Conservation (phyloP, 2,888 invertebrate genomes). For the Drosophila subsilvestris region DNA sequence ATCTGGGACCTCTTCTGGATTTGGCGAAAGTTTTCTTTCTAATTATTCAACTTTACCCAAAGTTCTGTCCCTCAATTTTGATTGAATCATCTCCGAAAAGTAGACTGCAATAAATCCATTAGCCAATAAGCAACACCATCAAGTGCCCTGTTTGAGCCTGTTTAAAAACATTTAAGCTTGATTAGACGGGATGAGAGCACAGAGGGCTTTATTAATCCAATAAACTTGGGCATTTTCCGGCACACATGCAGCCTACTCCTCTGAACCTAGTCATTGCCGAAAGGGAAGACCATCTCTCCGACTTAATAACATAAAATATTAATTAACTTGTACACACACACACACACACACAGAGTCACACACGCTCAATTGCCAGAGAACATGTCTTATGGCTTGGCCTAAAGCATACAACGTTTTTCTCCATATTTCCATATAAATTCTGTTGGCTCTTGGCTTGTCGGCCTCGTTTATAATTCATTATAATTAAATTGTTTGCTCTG, state of each 20-base stretch:
- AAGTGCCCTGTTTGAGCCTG: constrained; percentile 56
- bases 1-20: not conserved
- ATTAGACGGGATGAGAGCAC: constrained; percentile 61
- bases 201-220: constrained; percentile 59
- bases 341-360: constrained; percentile 15
- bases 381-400: constrained; percentile 41
- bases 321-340: constrained; percentile 63
- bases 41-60: not conserved
- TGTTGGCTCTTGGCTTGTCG: constrained; percentile 46
- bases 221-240: constrained; percentile 46
- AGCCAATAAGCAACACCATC: constrained; percentile 13
- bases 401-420: constrained; percentile 43
- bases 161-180: constrained; percentile 66
- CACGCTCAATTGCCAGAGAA: constrained; percentile 1
- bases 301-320: constrained; percentile 76
- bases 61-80: not conserved
- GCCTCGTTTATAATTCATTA: constrained; percentile 74
- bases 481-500: constrained; percentile 74
- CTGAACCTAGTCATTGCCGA: not conserved
- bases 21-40: not conserved
- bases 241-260: constrained; percentile 13
- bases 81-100: constrained; percentile 20
- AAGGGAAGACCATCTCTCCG: constrained; percentile 35
- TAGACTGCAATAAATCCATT: constrained; percentile 26
- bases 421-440: constrained; percentile 32